Evolutionary conservation across 2,888 invertebrate genomes (phyloP), one percentile per base, ranked within the genome.

Genomic region (Chrysopilus asiliformis): DNA sequence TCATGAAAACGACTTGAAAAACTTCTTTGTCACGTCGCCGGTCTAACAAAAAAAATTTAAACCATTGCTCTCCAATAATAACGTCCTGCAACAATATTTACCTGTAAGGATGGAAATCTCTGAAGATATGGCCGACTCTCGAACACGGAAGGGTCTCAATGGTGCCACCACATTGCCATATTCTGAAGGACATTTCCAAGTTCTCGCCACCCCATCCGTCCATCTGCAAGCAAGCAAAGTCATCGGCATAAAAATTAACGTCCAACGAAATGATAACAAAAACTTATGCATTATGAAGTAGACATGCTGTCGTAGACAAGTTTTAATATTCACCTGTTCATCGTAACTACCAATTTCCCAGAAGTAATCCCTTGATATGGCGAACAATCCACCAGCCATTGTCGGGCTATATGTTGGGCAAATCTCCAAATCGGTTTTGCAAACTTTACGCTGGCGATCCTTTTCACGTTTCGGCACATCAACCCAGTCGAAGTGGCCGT

Each of bases 381-480:
- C 97, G 66, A 97, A 91, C 40, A 97, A 62, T 0, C 95, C 97
- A 2, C 97, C 95, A n/a, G 95, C 94, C 95, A 95, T 97, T 1
- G 95, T 97, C 0, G 97, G 95, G 1, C 91, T 84, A 49, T 71
- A 56, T 16, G 63, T 61, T 1, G 63, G 64, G 34, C 63, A 64
- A 18, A 58, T 57, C 39, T 59, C 58, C 1, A 49, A 43, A 3
- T 52, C 49, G 28, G 49, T 47, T 25, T 49, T 50, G 42, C 64
- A 64, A 27, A 58, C 59, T 2, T 48, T 43, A 9, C 42, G 35
- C 33, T 60, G 58, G 2, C 64, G 56, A 33, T 52, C 45, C 25
- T 56, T 56, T 40, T 64, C 64, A n/a, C 56, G 52, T 22, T 53
- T 52, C 8, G 64, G 53, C 34, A 64, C 47, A 44, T 62, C 58